Evolutionary conservation across 1,140 invertebrate genomes (phyloP), one percentile per base, ranked within the genome.

Genomic region (Drosophila yakuba): DNA sequence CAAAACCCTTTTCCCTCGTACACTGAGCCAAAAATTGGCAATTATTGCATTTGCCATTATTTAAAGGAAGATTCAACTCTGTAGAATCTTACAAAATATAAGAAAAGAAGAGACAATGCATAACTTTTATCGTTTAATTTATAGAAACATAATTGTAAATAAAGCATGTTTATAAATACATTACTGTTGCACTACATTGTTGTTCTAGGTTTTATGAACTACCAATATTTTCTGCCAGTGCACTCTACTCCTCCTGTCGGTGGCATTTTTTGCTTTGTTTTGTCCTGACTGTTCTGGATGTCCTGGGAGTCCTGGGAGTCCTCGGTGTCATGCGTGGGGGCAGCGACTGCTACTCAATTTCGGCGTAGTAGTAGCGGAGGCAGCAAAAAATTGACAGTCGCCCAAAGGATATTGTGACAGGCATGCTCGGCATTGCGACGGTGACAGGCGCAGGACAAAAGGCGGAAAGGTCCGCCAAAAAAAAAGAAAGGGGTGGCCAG

Each of bases 351-450:
- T 80, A 77, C 81, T 85, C 80, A 84, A 85, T 85, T 84, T 81
- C 58, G 68, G 74, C 63, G 68, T 44, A 44, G 58, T 44, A 44
- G 58, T 38, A 43, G 32, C 50, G 51, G 44, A 60, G 28, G 12
- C 25, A 51, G 41, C 61, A 62, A 75, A 80, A 76, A 88, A 83
- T 66, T 89, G 83, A 88, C 83, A 83, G 67, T 62, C 67, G 80
- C 84, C 85, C 84, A 89, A 90, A 89, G 84, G 84, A 89, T 89
- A 84, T 89, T 89, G 80, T 89, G 84, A 89, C 85, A 89, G 84
- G 78, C 81, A 62, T 85, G 63, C 80, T 79, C 61, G 82, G 66
- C 71, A 78, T 82, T 61, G 71, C 63, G 69, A 12, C 62, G 72
- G 67, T 63, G 80, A 67, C 69, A 77, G 52, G 54, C 60, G 62